phyloP scores from a whole-genome alignment of 64 coral and sea anemone species.

The Actinia equina region DNA sequence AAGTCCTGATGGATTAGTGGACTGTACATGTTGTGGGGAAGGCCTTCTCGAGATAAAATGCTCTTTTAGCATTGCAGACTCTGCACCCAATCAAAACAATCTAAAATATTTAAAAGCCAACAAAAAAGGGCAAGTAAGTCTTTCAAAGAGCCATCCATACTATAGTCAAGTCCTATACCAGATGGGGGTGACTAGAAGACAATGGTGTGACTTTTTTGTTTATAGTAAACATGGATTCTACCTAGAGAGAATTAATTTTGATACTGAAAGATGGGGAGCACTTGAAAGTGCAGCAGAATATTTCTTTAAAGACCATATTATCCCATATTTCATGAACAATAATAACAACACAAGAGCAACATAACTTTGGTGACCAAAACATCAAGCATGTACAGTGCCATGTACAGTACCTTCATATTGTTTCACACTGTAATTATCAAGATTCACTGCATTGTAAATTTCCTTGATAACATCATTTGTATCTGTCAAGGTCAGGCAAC shows the following conservation, averaged over 20 bases:
- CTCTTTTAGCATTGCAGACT: constrained; percentile 24
- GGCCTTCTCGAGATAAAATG: constrained; percentile 30
- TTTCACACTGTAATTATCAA: background rate
- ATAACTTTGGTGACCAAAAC: constrained; percentile 28
- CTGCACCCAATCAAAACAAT: constrained; percentile 21
- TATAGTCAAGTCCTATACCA: constrained; percentile 50
- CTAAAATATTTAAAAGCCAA: constrained; percentile 14
- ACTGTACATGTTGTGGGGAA: constrained; percentile 42
- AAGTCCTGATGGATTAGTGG: constrained; percentile 53
- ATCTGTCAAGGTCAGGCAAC: too few species aligned
- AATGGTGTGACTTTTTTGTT: constrained; percentile 50
- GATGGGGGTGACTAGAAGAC: constrained; percentile 53
- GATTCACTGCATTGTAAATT: too few species aligned
- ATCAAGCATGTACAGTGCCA: too few species aligned
- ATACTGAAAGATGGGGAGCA: background rate
- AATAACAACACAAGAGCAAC: constrained; percentile 29
- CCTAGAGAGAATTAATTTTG: constrained; percentile 60
- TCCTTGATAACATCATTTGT: too few species aligned
- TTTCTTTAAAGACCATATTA: background rate
- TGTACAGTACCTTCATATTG: too few species aligned
- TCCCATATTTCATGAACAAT: too few species aligned
- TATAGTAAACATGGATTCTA: constrained; percentile 51
- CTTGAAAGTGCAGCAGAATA: background rate
- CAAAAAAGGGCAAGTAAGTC: background rate
- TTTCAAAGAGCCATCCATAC: constrained; percentile 52